These are phyloP conservation scores for Brachirus orientalis DNA, from an alignment of 2,113 vertebrate species.

Conservation along the genomic window DNA sequence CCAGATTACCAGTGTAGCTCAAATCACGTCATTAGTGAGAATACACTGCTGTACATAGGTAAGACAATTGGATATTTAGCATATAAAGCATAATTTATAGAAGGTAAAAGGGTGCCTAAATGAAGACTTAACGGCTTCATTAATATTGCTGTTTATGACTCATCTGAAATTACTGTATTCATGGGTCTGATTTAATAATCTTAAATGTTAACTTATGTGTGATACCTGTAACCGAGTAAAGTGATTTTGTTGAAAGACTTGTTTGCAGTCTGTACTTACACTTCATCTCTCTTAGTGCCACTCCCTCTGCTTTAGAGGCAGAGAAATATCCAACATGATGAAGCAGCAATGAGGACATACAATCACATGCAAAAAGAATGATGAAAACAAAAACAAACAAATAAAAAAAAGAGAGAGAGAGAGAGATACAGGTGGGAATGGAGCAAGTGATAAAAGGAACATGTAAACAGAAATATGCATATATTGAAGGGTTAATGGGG, in stretches of 20 bases:
- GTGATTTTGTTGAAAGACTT: too few relatives aligned
- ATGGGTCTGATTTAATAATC: not conserved
- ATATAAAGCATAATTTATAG: not conserved
- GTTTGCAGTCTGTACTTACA: conserved; percentile 86
- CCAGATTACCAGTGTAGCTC: not conserved
- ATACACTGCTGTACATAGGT: conserved; percentile 5
- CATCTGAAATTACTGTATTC: not conserved
- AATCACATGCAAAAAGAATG: conserved; percentile 26
- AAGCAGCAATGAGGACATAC: conserved; percentile 48
- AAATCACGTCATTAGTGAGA: conserved; percentile 26
- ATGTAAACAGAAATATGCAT: conserved; percentile 28
- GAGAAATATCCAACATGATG: conserved; percentile 71
- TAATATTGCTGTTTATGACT: conserved; percentile 4
- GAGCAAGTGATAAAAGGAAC: conserved; percentile 29
- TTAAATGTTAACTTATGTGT: not conserved
- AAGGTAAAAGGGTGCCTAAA: conserved; percentile 21
- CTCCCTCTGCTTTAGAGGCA: conserved; percentile 70
- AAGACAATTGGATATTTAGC: conserved; percentile 13
- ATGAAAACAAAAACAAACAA: not conserved
- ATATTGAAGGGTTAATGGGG: too few relatives aligned
- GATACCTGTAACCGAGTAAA: not conserved
- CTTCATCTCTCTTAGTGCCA: conserved; percentile 87
- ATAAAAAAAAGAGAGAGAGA: conserved; percentile 9
- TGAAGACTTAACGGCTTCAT: conserved; percentile 16
- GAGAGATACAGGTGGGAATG: conserved; percentile 36